These are phyloP conservation scores for Chloropsis cyanopogon DNA, from an alignment of 2,113 vertebrate species.

Conservation along the genomic window DNA sequence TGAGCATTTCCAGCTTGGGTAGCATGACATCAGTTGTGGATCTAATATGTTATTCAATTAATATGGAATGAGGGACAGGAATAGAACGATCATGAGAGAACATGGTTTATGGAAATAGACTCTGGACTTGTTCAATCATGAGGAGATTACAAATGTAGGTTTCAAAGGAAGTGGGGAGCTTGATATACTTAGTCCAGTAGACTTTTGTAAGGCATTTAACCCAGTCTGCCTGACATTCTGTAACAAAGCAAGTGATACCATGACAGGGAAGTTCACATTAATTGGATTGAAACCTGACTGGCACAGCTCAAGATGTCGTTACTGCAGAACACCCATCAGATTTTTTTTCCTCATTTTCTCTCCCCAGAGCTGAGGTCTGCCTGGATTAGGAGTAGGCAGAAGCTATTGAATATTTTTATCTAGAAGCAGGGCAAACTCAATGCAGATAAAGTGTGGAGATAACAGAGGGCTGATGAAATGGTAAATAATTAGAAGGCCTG, in stretches of 20 bases:
- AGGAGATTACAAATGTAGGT: not conserved
- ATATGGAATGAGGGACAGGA: not conserved
- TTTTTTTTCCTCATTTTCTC: not conserved
- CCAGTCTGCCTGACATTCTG: not conserved
- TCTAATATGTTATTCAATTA: not conserved
- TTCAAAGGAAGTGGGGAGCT: not conserved
- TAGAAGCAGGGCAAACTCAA: not conserved
- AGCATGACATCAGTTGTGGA: not conserved
- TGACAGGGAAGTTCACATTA: not conserved
- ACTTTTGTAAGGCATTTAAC: not conserved
- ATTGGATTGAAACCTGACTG: not conserved
- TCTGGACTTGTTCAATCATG: not conserved
- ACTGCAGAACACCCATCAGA: not conserved
- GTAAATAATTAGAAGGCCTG: not conserved
- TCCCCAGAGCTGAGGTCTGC: not conserved
- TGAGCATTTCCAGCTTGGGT: not conserved
- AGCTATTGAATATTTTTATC: not conserved
- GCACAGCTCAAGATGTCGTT: not conserved
- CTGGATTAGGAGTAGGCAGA: not conserved
- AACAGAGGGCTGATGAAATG: conserved; percentile 1
- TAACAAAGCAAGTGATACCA: not conserved
- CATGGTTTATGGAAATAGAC: not conserved
- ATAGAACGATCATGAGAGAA: not conserved
- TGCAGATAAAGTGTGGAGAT: not conserved
- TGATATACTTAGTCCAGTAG: not conserved